These are phyloP conservation scores for Cydia fagiglandana DNA, from an alignment of 1,140 invertebrate genomes.

Conservation along the genomic window DNA sequence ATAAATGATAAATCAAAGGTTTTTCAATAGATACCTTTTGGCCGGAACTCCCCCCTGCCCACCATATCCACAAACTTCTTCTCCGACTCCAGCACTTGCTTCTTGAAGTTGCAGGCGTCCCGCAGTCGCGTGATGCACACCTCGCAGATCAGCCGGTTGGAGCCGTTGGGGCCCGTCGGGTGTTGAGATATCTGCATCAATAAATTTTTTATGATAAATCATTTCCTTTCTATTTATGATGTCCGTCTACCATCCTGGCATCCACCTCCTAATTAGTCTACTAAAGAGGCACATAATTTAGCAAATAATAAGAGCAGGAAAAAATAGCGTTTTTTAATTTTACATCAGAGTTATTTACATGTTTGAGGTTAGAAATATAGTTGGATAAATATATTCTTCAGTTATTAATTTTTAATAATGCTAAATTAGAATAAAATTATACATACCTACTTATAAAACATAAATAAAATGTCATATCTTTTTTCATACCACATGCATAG, in stretches of 20 bases:
- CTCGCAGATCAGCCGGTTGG: constrained; percentile 67
- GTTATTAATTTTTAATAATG: neutral
- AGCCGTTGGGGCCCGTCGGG: constrained; percentile 66
- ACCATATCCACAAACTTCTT: constrained; percentile 71
- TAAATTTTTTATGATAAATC: neutral
- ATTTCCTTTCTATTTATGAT: too few relatives aligned
- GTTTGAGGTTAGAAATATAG: too few relatives aligned
- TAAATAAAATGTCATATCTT: neutral
- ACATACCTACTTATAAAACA: neutral
- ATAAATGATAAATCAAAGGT: too few relatives aligned
- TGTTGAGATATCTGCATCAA: constrained; percentile 65
- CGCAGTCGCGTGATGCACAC: constrained; percentile 70
- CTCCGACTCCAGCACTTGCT: constrained; percentile 67
- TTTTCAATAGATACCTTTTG: constrained; percentile 51
- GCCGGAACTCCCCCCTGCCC: constrained; percentile 58
- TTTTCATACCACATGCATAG: neutral
- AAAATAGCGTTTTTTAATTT: too few relatives aligned
- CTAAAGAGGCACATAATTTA: too few relatives aligned
- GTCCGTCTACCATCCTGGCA: too few relatives aligned
- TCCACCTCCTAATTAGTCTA: too few relatives aligned
- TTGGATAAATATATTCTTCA: neutral
- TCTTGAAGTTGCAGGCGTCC: constrained; percentile 73
- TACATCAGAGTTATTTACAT: too few relatives aligned
- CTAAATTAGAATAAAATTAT: neutral
- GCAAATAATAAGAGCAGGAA: too few relatives aligned